Evolutionary conservation across 2,797 vertebrate genomes (phyloP).

Genomic region (Gymnodraco acuticeps): DNA sequence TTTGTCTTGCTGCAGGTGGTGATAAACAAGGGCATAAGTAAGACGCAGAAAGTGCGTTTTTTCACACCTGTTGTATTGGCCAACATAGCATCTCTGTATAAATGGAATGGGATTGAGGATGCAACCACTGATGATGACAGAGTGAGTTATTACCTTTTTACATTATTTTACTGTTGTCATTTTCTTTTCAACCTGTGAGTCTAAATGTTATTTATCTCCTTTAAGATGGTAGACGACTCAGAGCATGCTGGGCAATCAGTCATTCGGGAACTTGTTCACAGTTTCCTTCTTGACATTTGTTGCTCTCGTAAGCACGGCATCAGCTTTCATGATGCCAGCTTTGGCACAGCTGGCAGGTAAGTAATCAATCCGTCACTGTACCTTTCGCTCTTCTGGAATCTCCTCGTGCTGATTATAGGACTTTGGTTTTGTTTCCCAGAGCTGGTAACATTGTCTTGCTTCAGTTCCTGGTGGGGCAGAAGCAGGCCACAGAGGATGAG

Average conservation of each 20-base stretch:
- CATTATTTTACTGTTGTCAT: background rate
- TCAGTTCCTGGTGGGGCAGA: conserved; percentile 92
- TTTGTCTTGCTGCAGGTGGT: conserved; percentile 86
- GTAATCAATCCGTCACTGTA: background rate
- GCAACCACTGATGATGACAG: conserved; percentile 76
- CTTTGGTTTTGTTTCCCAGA: conserved; percentile 59
- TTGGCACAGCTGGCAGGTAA: conserved; percentile 92
- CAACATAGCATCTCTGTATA: conserved; percentile 91
- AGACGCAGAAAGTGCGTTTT: conserved; percentile 97
- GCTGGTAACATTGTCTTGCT: conserved; percentile 93
- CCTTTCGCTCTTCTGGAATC: background rate
- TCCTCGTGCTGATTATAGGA: background rate
- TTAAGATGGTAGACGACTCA: conserved; percentile 62
- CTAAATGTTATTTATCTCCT: background rate
- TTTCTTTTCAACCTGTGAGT: background rate
- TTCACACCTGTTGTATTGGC: conserved; percentile 89
- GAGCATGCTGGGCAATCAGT: conserved; percentile 80
- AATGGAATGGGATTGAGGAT: conserved; percentile 93
- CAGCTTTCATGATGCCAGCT: conserved; percentile 91
- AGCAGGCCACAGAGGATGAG: conserved; percentile 90
- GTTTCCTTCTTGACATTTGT: conserved; percentile 92
- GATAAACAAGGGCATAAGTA: conserved; percentile 90
- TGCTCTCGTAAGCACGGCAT: conserved; percentile 96
- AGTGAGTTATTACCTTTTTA: conserved; percentile 74
- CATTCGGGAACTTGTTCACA: conserved; percentile 90